These are phyloP conservation scores for Melipona beecheii DNA, from an alignment of 2,888 invertebrate species.

Conservation along the genomic window DNA sequence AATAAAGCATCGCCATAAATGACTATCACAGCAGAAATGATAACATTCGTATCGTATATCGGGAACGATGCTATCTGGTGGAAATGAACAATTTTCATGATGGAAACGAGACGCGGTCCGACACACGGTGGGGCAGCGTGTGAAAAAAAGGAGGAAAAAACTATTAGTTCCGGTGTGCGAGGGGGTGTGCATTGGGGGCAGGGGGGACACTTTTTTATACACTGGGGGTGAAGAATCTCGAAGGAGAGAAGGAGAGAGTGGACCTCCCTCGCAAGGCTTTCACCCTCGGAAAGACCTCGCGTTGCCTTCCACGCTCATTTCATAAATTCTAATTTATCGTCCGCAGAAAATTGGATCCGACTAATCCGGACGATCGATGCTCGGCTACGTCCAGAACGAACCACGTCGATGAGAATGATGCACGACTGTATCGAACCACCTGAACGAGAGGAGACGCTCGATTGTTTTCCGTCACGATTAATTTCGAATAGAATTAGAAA, in stretches of 20 bases:
- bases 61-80: constrained; percentile 44
- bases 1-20: background rate
- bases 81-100: constrained; percentile 71
- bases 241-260: constrained; percentile 56
- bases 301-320: constrained; percentile 75
- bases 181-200: constrained; percentile 47
- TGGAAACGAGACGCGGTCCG: constrained; percentile 70
- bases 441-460: constrained; percentile 36
- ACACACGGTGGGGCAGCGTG: constrained; percentile 66
- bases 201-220: constrained; percentile 46
- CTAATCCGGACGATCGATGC: constrained; percentile 77
- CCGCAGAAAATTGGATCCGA: constrained; percentile 75
- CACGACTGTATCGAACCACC: constrained; percentile 51
- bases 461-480: constrained; percentile 39
- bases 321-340: constrained; percentile 80
- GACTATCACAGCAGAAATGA: too few species aligned
- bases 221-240: constrained; percentile 35
- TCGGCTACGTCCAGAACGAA: constrained; percentile 60
- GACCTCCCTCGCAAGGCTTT: constrained; percentile 64
- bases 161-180: constrained; percentile 80
- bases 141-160: constrained; percentile 75
- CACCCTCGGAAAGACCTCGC: constrained; percentile 69
- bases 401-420: constrained; percentile 59
- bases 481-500: constrained; percentile 27
- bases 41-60: background rate